Conservation (phyloP, 2,888 invertebrate species). For the Nomada hirtipes region DNA sequence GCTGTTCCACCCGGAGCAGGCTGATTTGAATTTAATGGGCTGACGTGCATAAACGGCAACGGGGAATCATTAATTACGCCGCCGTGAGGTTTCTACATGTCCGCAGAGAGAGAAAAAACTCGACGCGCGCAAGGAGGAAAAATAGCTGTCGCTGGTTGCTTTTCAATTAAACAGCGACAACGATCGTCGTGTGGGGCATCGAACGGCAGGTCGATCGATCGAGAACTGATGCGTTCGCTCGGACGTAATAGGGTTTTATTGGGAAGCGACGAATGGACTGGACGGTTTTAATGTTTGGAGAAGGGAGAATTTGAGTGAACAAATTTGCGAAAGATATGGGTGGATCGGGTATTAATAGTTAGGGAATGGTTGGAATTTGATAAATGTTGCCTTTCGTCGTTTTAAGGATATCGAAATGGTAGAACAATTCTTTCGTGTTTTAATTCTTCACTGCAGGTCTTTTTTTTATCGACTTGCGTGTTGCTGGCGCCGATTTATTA, state of each 20-base stretch:
- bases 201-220: constrained; percentile 1
- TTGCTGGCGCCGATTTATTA: too few relatives aligned
- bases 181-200: constrained; percentile 20
- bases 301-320: neutral
- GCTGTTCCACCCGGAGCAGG: constrained; percentile 49
- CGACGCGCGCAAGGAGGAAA: neutral
- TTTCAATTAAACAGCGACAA: constrained; percentile 29
- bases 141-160: neutral
- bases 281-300: too few relatives aligned
- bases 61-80: constrained; percentile 56
- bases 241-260: neutral
- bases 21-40: constrained; percentile 61
- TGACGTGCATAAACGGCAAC: constrained; percentile 37
- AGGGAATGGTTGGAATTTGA: too few relatives aligned
- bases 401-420: too few relatives aligned
- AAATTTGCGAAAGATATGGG: too few relatives aligned
- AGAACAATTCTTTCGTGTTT: too few relatives aligned
- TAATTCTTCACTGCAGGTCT: too few relatives aligned
- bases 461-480: too few relatives aligned
- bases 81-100: constrained; percentile 28
- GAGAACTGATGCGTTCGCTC: neutral
- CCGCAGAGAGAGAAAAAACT: constrained; percentile 9
- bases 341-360: too few relatives aligned
- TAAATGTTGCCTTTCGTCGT: too few relatives aligned
- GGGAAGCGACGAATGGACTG: neutral